Evolutionary conservation across 1,140 invertebrate species (phyloP), one percentile per base, ranked within the genome.

Genomic region (Mactra quadrangularis): DNA sequence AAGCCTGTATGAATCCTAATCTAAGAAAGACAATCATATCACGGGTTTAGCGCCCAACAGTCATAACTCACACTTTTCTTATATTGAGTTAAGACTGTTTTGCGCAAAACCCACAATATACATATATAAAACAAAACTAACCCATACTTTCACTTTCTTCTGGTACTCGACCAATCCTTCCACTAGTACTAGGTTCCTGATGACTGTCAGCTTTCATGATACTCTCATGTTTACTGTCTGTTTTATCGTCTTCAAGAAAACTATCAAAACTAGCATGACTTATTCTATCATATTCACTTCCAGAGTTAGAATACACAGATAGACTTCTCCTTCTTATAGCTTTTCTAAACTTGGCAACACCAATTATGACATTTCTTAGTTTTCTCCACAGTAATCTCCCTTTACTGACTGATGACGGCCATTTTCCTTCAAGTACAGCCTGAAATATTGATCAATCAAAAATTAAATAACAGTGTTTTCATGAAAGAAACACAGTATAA

Each of bases 391-490:
- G 94, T 11, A 98, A 89, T 86, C 96, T 96, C 31, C 95, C 95
- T 90, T 96, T 97, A 9, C 95, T 96, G 94, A 96, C 96, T 0
- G 97, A 96, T 17, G 96, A 96, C 3, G 97, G 97, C 98, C 98
- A 99, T 82, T 97, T 96, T 31, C 97, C 97, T 93, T 99, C 98
- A 27, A 99, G 94, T 19, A 99, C 98, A 89, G 96, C 96, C 95
- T 94, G 87, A 19, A 27, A 47, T 47, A 19, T 29, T 6, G 29
- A 59, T 29, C 11, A 3, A 55, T n/a, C 13, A n/a, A 22, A 6
- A 55, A 15, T 55, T n/a, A 11, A 6, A 55, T 55, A n/a, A 55
- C 22, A 55, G 11, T 22, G 6, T n/a, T n/a, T 7, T 55, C 52
- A 55, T n/a, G n/a, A n/a, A n/a, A n/a, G n/a, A n/a, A n/a, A n/a